Evolutionary conservation across 92 coral and sea anemone genomes (phyloP), one percentile per base, ranked within the genome.

Genomic region (Siderastrea siderea): DNA sequence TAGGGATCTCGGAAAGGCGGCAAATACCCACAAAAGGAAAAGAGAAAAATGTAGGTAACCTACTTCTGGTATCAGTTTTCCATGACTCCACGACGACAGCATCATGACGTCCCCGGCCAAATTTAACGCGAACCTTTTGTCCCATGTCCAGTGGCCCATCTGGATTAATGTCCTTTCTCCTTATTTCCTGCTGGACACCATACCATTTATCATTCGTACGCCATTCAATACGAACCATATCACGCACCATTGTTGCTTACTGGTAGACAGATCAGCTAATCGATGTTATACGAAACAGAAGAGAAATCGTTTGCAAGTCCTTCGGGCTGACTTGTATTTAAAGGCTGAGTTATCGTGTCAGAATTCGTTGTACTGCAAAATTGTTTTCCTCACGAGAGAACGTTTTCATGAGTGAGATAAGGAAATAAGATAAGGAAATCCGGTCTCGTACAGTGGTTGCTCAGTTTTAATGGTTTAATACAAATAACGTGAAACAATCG

Each of bases 11-110:
- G 45, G 53, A 70, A 52, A 70, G 75, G 53, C 53, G 12, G 1
- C 75, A 70, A 70, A 70, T 45, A 7, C 75, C 75, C 52, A 38
- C 70, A 45, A 70, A 45, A 45, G 53, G 53, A 14, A 46, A 15
- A 45, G 53, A 47, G 51, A 44, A 70, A 70, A 70, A 52, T 19
- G 11, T 6, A 75, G 55, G 46, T 38, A 17, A 53, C 48, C 2
- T 54, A 75, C 79, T 49, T 75, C 55, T 75, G 47, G 7, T 75
- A 17, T 75, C 19, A 6, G 79, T 65, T 19, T 26, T 55, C 79
- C 65, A 75, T 38, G 79, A 75, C 17, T 75, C 79, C 49, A 55
- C 26, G 49, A 12, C 65, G 55, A 75, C 79, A 75, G 79, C 79
- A 75, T 53, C 79, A 75, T 75, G 43, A 57, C 62, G 47, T 53